phyloP scores from a whole-genome alignment of 2,113 vertebrate species.

The Hippocampus barbouri region DNA sequence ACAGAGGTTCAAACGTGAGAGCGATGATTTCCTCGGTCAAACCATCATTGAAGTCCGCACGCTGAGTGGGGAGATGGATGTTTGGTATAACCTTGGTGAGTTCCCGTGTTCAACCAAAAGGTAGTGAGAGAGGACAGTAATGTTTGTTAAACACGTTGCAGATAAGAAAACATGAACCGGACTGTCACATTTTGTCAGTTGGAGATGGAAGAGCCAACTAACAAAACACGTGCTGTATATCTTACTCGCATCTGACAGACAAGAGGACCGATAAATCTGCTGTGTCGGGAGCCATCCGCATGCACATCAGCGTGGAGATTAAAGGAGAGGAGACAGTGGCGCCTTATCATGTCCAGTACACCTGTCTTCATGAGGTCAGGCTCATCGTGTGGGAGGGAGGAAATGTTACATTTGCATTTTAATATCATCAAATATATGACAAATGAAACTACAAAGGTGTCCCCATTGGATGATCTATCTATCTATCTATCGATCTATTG shows the following conservation, averaged over 20 bases:
- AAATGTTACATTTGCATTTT: conserved; percentile 12
- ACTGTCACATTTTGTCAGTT: conserved; percentile 23
- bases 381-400: background rate
- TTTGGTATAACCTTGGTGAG: conserved; percentile 98
- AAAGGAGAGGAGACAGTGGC: conserved; percentile 98
- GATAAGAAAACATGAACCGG: conserved; percentile 17
- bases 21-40: conserved; percentile 93
- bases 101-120: conserved; percentile 14
- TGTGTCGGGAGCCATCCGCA: conserved; percentile 91
- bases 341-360: conserved; percentile 95
- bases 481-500: too few relatives aligned
- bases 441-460: too few relatives aligned
- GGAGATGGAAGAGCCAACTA: conserved; percentile 13
- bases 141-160: background rate
- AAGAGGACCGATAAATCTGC: conserved; percentile 97
- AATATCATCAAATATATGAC: background rate
- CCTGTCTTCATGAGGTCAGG: conserved; percentile 94
- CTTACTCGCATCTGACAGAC: conserved; percentile 70
- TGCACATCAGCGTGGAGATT: conserved; percentile 98
- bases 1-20: conserved; percentile 93
- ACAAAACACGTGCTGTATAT: conserved; percentile 20
- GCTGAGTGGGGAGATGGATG: conserved; percentile 97
- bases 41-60: conserved; percentile 98
- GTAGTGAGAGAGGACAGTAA: conserved; percentile 3
- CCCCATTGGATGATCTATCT: too few relatives aligned